Evolutionary conservation across 1,140 invertebrate genomes (phyloP), one percentile per base, ranked within the genome.

Genomic region (Andrena cerasifolii): DNA sequence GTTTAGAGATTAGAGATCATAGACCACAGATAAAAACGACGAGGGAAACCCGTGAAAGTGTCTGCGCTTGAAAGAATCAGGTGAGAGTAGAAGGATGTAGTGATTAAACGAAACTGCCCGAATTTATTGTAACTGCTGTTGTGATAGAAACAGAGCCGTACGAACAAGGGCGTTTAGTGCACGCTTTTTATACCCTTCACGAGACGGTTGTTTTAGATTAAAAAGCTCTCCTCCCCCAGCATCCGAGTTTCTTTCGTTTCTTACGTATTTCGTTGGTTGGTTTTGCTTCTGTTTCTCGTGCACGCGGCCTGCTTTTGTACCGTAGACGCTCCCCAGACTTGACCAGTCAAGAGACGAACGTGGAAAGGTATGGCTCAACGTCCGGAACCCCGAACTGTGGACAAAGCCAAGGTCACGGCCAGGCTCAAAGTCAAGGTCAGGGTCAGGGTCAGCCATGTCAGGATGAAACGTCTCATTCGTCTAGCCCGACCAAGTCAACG

Each of bases 271-370:
- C 12, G 3, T 78, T 66, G 49, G 2, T 49, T 61, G 12, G 24
- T 59, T 79, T 72, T 43, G 54, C 62, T 74, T 43, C 12, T 81
- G 58, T 70, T 31, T 72, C 36, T 75, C 56, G n/a, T 79, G 80
- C 71, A 81, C 70, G 72, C 58, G 56, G 65, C 78, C 28, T 83
- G 78, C 79, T 78, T 80, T 45, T 83, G 61, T 76, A 72, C 47
- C 79, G 80, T 89, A 92, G 91, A 93, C 91, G 90, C 81, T 92
- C 91, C 76, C 91, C 92, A 86, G 91, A 92, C 75, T 84, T 88
- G 61, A 91, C 86, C 80, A 91, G 86, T 85, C 92, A 93, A 85
- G 91, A 92, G 63, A 84, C 90, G 21, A 86, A 86, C 83, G 89
- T 89, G 74, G 91, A 92, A 79, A 91, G 91, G 78, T 92, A 89